Conservation (phyloP, 2,888 invertebrate genomes). For the Scrobipalpa costella region DNA sequence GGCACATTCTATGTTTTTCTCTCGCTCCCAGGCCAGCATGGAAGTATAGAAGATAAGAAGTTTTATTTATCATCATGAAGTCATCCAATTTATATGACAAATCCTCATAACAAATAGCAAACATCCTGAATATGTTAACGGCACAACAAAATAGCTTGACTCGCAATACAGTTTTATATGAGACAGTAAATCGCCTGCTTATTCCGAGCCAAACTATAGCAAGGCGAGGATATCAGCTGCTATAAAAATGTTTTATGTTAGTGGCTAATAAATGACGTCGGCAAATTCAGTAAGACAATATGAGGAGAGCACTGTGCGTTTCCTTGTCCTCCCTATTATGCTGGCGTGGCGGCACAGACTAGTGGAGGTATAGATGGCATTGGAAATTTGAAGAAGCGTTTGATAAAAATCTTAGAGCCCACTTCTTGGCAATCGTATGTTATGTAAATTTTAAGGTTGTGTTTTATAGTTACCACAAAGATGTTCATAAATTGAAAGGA, state of each 20-base stretch:
- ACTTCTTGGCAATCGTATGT: no score
- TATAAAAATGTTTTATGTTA: slow-evolving; percentile 81
- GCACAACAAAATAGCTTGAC: slow-evolving; percentile 44
- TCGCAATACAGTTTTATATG: slow-evolving; percentile 71
- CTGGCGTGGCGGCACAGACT: slow-evolving; percentile 12
- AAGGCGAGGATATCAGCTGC: slow-evolving; percentile 68
- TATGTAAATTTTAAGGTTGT: no score
- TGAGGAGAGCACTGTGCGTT: slow-evolving; percentile 72
- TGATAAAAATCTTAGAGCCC: neutral
- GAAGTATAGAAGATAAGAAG: no score
- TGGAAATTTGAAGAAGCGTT: neutral
- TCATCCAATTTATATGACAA: neutral
- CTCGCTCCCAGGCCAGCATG: no score
- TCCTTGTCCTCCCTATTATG: slow-evolving; percentile 9
- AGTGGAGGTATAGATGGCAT: neutral
- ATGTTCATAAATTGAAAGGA: no score
- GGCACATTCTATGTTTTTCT: no score
- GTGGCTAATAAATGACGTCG: slow-evolving; percentile 81
- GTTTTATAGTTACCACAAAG: no score
- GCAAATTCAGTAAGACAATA: slow-evolving; percentile 80
- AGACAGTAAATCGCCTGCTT: slow-evolving; percentile 70
- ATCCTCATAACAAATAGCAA: slow-evolving; percentile 30
- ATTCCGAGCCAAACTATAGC: slow-evolving; percentile 63
- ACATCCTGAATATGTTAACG: slow-evolving; percentile 42
- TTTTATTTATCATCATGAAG: neutral